These are phyloP conservation scores for Cochlearius cochlearius DNA, from an alignment of 2,113 vertebrate species.

Conservation along the genomic window DNA sequence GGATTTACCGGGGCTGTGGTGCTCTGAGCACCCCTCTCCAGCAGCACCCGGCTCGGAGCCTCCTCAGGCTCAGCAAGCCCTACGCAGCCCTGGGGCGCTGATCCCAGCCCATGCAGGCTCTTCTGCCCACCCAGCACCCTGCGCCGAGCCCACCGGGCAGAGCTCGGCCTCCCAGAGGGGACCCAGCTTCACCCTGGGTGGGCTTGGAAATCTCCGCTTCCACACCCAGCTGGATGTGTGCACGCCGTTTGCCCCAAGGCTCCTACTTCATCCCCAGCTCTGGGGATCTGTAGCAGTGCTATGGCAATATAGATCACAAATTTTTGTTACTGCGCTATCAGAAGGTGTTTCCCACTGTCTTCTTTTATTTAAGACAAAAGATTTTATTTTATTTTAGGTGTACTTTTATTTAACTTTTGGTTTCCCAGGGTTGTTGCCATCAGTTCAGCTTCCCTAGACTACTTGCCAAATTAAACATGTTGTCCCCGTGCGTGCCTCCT, in stretches of 20 bases:
- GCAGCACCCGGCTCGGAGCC: background rate
- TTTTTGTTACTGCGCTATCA: background rate
- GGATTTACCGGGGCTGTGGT: background rate
- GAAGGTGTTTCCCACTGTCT: background rate
- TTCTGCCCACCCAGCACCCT: accelerated
- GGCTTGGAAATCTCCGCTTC: accelerated
- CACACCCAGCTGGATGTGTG: accelerated
- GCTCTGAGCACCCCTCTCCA: background rate
- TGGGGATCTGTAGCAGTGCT: background rate
- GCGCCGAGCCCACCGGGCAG: background rate
- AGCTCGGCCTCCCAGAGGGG: background rate
- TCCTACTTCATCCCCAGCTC: background rate
- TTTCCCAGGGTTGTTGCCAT: background rate
- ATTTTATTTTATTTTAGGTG: no score
- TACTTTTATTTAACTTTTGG: background rate
- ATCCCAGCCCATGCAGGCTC: background rate
- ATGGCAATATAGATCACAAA: accelerated
- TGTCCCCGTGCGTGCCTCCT: accelerated
- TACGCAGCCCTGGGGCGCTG: background rate
- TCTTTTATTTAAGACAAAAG: no score
- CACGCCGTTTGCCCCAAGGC: accelerated
- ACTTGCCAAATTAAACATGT: background rate
- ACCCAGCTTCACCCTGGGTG: accelerated
- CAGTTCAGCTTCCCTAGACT: accelerated
- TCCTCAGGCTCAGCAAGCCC: background rate